Evolutionary conservation across 2,113 vertebrate species (phyloP).

Genomic region (Pedionomus torquatus): DNA sequence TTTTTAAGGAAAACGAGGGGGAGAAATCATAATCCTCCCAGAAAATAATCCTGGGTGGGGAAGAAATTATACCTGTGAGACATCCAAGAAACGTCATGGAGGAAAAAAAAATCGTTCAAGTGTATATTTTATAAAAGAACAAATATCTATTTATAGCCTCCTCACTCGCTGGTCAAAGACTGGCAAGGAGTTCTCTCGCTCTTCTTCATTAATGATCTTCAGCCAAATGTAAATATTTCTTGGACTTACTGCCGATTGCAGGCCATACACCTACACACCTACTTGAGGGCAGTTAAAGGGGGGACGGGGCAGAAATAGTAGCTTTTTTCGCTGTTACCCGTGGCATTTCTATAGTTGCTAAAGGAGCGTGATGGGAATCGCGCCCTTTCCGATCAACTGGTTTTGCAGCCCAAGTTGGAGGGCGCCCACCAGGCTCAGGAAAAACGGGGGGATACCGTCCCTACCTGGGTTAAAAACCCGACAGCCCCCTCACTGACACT

Average conservation of each 20-base stretch:
- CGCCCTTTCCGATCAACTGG: not conserved
- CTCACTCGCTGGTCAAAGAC: not conserved
- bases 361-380: not conserved
- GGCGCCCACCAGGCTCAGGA: not conserved
- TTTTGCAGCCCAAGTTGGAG: not conserved
- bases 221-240: not conserved
- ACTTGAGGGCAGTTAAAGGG: not conserved
- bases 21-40: not conserved
- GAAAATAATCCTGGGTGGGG: not conserved
- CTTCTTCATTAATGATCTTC: not conserved
- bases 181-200: not conserved
- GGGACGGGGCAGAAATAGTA: rapidly evolving
- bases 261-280: not conserved
- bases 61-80: not conserved
- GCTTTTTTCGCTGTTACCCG: not conserved
- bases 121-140: not conserved
- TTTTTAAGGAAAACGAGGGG: not conserved
- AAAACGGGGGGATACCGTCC: not conserved
- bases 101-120: not conserved
- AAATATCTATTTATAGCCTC: not conserved
- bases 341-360: not conserved
- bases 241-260: not conserved
- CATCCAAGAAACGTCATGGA: not conserved
- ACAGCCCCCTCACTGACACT: not conserved
- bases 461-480: not conserved